These are phyloP conservation scores for Nephrocerus scutellatus DNA, from an alignment of 2,888 invertebrate genomes.

Conservation along the genomic window DNA sequence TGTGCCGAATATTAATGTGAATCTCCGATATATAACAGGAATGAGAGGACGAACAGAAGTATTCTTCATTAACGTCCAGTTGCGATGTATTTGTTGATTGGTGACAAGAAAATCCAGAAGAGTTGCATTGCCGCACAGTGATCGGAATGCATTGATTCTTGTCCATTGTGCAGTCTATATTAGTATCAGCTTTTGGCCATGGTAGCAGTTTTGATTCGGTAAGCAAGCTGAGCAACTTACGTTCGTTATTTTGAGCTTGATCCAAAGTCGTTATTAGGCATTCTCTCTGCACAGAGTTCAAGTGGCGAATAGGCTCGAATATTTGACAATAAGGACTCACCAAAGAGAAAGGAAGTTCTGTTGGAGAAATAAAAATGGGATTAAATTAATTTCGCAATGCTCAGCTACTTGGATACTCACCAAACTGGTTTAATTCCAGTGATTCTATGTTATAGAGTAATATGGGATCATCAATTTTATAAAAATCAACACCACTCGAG, in stretches of 20 bases:
- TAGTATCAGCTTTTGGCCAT: conserved; percentile 26
- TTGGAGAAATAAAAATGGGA: neutral
- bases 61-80: too few relatives aligned
- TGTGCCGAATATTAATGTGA: conserved; percentile 27
- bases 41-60: too few relatives aligned
- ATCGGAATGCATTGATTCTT: too few relatives aligned
- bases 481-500: conserved; percentile 19
- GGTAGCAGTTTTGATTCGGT: conserved; percentile 22
- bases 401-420: conserved; percentile 20
- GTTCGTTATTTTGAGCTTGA: conserved; percentile 23
- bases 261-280: conserved; percentile 26
- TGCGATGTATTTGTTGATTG: too few relatives aligned
- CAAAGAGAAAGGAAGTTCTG: conserved; percentile 35
- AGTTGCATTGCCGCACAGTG: too few relatives aligned
- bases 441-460: conserved; percentile 29
- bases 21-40: conserved; percentile 19
- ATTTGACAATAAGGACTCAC: conserved; percentile 33
- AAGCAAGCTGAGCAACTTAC: conserved; percentile 24
- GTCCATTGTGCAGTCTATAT: too few relatives aligned
- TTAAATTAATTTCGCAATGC: conserved; percentile 1
- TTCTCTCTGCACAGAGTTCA: conserved; percentile 25
- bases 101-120: too few relatives aligned
- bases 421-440: conserved; percentile 26
- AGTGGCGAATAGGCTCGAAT: conserved; percentile 32
- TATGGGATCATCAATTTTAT: conserved; percentile 25